A percentile compares a stretch with the other conserved stretches of the same genome.
phyloP scores from a whole-genome alignment of 2,888 invertebrate genomes.

The Sylvicola cinctus region DNA sequence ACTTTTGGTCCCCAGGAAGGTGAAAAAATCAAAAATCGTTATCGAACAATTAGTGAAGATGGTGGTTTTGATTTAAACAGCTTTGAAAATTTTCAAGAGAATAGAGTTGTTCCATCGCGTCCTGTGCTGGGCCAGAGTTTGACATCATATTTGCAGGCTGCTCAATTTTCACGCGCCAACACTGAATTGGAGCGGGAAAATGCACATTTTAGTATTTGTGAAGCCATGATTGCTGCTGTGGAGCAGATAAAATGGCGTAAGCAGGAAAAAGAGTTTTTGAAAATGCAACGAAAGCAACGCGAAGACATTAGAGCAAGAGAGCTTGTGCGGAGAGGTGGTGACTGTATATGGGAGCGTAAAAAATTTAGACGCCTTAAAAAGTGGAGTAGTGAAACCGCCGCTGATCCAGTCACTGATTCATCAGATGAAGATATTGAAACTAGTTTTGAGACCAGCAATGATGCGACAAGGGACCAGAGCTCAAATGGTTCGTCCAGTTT shows the following conservation, averaged over 20 bases:
- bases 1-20: slow-evolving; percentile 19
- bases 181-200: slow-evolving; percentile 68
- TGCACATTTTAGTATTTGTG: slow-evolving; percentile 67
- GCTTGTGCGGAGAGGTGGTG: too few relatives aligned
- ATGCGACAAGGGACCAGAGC: too few relatives aligned
- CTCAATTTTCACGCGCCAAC: slow-evolving; percentile 44
- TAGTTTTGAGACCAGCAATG: too few relatives aligned
- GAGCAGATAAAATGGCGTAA: slow-evolving; percentile 47
- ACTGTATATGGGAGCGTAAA: too few relatives aligned
- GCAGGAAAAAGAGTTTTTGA: slow-evolving; percentile 14
- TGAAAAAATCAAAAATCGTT: slow-evolving; percentile 15
- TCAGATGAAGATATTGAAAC: too few relatives aligned
- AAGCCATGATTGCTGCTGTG: slow-evolving; percentile 64
- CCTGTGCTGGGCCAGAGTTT: slow-evolving; percentile 49
- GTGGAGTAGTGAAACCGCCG: too few relatives aligned
- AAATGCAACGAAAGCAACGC: too few relatives aligned
- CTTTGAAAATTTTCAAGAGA: slow-evolving; percentile 13
- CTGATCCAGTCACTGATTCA: too few relatives aligned
- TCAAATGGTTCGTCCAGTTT: too few relatives aligned
- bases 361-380: too few relatives aligned
- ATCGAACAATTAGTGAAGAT: not conserved
- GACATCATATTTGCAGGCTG: slow-evolving; percentile 47
- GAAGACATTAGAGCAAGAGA: too few relatives aligned
- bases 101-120: slow-evolving; percentile 30
- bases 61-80: slow-evolving; percentile 11